These are phyloP conservation scores for Trachelus iudaicus DNA, from an alignment of 2,888 invertebrate genomes.

Conservation along the genomic window DNA sequence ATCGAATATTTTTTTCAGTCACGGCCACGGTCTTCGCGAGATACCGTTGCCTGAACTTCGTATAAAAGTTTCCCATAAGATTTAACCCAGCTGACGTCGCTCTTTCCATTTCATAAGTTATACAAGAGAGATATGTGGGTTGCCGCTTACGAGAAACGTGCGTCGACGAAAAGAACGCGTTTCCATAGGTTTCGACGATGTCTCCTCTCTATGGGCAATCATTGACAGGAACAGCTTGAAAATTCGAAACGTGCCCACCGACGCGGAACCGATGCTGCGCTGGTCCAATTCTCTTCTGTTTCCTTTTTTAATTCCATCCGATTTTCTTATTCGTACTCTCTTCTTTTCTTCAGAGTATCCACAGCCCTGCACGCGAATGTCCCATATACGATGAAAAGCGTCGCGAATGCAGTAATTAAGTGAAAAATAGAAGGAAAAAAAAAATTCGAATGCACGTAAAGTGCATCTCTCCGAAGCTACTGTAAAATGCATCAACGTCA, in stretches of 20 bases:
- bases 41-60: slow-evolving; percentile 48
- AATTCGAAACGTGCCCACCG: slow-evolving; percentile 32
- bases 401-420: not conserved
- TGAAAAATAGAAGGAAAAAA: not conserved
- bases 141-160: slow-evolving; percentile 11
- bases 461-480: too few relatives aligned
- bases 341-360: not conserved
- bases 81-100: slow-evolving; percentile 26
- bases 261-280: slow-evolving; percentile 22
- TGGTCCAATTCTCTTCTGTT: slow-evolving; percentile 32
- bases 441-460: not conserved
- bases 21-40: slow-evolving; percentile 51
- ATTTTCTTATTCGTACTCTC: not conserved
- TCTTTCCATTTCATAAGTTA: slow-evolving; percentile 22
- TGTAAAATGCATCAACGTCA: not conserved
- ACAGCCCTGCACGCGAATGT: not conserved
- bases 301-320: slow-evolving; percentile 14
- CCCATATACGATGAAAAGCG: not conserved
- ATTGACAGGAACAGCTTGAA: not conserved
- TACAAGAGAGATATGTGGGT: slow-evolving; percentile 3
- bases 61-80: slow-evolving; percentile 45
- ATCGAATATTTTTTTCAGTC: slow-evolving; percentile 47
- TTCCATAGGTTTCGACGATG: not conserved
- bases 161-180: not conserved
- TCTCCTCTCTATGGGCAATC: not conserved